These are phyloP conservation scores for Linurgus olivaceus DNA, from an alignment of 2,797 vertebrate genomes.

Conservation along the genomic window DNA sequence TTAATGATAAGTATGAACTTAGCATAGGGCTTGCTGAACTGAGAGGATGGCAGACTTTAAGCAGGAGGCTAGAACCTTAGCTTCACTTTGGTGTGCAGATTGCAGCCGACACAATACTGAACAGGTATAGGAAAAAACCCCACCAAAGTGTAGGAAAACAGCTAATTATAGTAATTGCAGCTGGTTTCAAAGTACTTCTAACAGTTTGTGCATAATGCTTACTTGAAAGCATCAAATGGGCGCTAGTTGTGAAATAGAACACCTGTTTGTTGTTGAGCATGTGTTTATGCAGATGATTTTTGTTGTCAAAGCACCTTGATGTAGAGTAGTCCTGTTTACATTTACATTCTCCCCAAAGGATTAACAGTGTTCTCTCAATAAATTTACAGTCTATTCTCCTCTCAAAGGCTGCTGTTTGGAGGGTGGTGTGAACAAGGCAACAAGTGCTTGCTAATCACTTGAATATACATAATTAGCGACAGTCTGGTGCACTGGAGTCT, in stretches of 20 bases:
- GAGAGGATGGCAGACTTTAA: not conserved
- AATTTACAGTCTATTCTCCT: constrained; percentile 83
- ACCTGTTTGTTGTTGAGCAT: constrained; percentile 90
- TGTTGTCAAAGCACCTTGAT: constrained; percentile 88
- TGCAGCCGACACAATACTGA: constrained; percentile 38
- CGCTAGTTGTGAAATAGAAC: constrained; percentile 87
- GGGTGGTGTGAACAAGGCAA: constrained; percentile 82
- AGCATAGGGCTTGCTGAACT: not conserved
- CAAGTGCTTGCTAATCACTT: constrained; percentile 83
- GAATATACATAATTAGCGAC: constrained; percentile 81
- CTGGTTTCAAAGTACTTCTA: constrained; percentile 87
- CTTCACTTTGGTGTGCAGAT: constrained; percentile 21
- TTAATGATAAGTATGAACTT: not conserved
- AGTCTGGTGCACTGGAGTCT: constrained; percentile 78
- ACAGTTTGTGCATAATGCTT: constrained; percentile 83
- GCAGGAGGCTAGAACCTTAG: not conserved
- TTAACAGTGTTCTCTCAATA: constrained; percentile 83
- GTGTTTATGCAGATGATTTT: constrained; percentile 88
- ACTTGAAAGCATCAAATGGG: constrained; percentile 81
- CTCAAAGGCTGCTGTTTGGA: constrained; percentile 80
- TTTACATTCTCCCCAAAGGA: constrained; percentile 81
- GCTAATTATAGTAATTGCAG: constrained; percentile 88
- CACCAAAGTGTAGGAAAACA: constrained; percentile 71
- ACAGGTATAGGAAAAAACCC: constrained; percentile 68
- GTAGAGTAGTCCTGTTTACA: constrained; percentile 83